A percentile compares a stretch with the other conserved stretches of the same genome.
phyloP scores from a whole-genome alignment of 1,140 invertebrate species.

The Myzus persicae region DNA sequence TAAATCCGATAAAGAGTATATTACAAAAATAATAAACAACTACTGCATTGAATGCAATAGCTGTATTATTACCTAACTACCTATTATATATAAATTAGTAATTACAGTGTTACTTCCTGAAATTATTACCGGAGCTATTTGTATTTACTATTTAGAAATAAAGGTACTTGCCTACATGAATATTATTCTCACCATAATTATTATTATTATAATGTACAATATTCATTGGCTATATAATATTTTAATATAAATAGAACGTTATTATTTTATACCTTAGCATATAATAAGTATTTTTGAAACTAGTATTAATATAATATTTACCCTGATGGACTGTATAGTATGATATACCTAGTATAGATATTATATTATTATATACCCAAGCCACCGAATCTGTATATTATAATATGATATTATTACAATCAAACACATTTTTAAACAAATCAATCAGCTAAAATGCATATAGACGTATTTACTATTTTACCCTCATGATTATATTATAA shows the following conservation, averaged over 20 bases:
- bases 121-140: neutral
- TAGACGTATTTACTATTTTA: neutral
- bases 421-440: neutral
- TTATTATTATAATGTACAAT: too few relatives aligned
- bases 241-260: too few relatives aligned
- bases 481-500: neutral
- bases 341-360: too few relatives aligned
- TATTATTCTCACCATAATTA: too few relatives aligned
- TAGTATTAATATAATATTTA: too few relatives aligned
- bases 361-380: neutral
- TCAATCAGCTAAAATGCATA: neutral
- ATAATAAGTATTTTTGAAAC: too few relatives aligned
- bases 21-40: neutral
- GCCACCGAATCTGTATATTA: neutral
- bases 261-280: too few relatives aligned
- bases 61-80: neutral
- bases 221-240: too few relatives aligned
- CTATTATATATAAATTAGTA: neutral
- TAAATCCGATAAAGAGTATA: neutral
- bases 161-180: too few relatives aligned
- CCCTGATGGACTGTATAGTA: too few relatives aligned
- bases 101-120: neutral
- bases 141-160: neutral
- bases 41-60: neutral
- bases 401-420: neutral